phyloP scores from a whole-genome alignment of 1,140 invertebrate species.

The Phortica variegata region DNA sequence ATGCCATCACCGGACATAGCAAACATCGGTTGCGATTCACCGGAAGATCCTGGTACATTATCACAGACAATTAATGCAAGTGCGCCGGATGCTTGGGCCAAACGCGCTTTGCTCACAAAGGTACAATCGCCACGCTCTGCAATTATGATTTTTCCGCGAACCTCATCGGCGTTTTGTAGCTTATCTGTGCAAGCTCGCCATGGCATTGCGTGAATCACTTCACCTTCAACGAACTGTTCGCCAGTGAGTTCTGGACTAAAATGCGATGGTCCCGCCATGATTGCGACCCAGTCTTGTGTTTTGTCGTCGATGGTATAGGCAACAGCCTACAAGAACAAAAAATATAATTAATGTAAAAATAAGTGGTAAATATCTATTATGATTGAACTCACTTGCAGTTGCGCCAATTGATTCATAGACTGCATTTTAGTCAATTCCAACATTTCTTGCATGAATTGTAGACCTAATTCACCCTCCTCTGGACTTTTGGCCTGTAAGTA shows the following conservation, averaged over 20 bases:
- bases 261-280: conserved; percentile 85
- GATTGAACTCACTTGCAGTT: conserved; percentile 57
- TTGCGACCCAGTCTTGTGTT: conserved; percentile 44
- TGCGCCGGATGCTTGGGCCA: conserved; percentile 81
- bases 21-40: conserved; percentile 78
- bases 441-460: conserved; percentile 98
- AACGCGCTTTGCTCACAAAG: conserved; percentile 91
- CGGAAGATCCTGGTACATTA: conserved; percentile 74
- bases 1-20: conserved; percentile 94
- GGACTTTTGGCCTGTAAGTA: conserved; percentile 73
- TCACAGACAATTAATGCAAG: conserved; percentile 82
- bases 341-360: not conserved
- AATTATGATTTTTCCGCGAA: conserved; percentile 79
- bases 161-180: conserved; percentile 60
- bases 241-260: conserved; percentile 79
- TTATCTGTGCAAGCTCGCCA: conserved; percentile 64
- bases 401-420: conserved; percentile 63
- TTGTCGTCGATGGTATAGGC: conserved; percentile 58
- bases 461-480: conserved; percentile 86
- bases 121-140: conserved; percentile 89
- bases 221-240: conserved; percentile 63
- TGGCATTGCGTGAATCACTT: conserved; percentile 68
- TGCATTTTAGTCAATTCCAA: conserved; percentile 81
- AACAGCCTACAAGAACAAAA: conserved; percentile 55
- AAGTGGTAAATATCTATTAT: conserved; percentile 1